Evolutionary conservation across 2,113 vertebrate species (phyloP).

Genomic region (Nerophis lumbriciformis): DNA sequence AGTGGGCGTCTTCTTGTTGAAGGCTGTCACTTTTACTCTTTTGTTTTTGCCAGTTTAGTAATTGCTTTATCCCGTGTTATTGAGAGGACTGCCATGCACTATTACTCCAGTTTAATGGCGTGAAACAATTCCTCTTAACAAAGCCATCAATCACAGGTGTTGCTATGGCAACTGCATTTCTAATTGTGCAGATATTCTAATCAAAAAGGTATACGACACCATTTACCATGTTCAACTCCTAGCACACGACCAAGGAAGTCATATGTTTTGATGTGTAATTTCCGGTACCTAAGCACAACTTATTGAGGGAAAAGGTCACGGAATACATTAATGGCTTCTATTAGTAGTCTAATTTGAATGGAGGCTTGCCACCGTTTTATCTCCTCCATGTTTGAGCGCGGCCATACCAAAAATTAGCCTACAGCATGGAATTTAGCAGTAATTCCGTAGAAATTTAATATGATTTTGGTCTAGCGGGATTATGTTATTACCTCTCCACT

Average conservation of each 20-base stretch:
- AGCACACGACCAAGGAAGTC: too few relatives aligned
- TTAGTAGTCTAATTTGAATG: constrained; percentile 45
- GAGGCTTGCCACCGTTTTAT: constrained; percentile 17
- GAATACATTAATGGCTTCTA: constrained; percentile 9
- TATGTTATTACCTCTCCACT: constrained; percentile 37
- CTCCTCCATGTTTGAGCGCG: constrained; percentile 20
- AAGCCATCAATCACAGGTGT: constrained; percentile 65
- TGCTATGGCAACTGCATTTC: constrained; percentile 51
- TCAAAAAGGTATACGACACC: constrained; percentile 26
- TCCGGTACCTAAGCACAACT: constrained; percentile 8
- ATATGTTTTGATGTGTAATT: neutral
- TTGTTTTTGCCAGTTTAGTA: constrained; percentile 33
- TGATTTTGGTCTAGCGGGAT: constrained; percentile 45
- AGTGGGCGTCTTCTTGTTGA: neutral
- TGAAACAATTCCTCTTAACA: constrained; percentile 68
- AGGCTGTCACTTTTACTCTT: constrained; percentile 39
- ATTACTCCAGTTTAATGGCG: constrained; percentile 66
- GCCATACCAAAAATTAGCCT: constrained; percentile 37
- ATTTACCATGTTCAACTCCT: too few relatives aligned
- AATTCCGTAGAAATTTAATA: constrained; percentile 36
- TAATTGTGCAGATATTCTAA: constrained; percentile 42
- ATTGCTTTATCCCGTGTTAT: constrained; percentile 68
- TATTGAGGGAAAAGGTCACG: constrained; percentile 6
- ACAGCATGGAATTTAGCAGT: constrained; percentile 34
- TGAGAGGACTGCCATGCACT: constrained; percentile 69